Evolutionary conservation across 1,140 invertebrate species (phyloP).

Genomic region (Drosophila sechellia): DNA sequence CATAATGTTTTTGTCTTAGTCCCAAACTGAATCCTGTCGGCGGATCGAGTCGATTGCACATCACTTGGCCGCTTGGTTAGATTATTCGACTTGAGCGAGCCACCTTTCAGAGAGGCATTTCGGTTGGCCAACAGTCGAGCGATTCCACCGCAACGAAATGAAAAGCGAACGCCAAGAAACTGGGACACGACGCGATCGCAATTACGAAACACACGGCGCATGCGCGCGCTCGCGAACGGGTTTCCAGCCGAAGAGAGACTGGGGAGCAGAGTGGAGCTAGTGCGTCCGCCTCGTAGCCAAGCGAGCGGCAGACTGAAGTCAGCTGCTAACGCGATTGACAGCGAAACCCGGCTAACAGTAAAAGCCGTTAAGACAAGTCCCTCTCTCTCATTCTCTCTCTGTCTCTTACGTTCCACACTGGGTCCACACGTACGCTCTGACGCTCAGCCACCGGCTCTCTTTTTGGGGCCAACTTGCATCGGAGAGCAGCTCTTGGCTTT

Average conservation of each 20-base stretch:
- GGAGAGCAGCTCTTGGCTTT: slow-evolving; percentile 43
- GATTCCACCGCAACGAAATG: slow-evolving; percentile 60
- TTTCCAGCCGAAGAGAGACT: slow-evolving; percentile 35
- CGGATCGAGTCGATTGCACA: slow-evolving; percentile 59
- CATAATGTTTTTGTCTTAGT: slow-evolving; percentile 69
- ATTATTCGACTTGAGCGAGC: slow-evolving; percentile 32
- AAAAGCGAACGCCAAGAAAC: slow-evolving; percentile 74
- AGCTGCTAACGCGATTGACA: slow-evolving; percentile 46
- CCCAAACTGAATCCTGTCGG: slow-evolving; percentile 40
- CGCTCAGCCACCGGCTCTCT: slow-evolving; percentile 11
- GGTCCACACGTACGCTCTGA: not conserved
- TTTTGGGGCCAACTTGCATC: slow-evolving; percentile 50
- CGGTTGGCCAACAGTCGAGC: slow-evolving; percentile 35
- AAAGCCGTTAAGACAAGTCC: slow-evolving; percentile 55
- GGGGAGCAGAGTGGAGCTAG: slow-evolving; percentile 22
- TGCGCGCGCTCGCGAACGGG: slow-evolving; percentile 60
- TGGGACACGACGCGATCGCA: slow-evolving; percentile 62
- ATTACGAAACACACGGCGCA: slow-evolving; percentile 79
- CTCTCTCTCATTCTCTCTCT: not conserved
- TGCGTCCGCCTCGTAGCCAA: slow-evolving; percentile 74
- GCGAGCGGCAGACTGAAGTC: slow-evolving; percentile 80
- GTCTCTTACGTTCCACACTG: slow-evolving; percentile 4
- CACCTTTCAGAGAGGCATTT: slow-evolving; percentile 65
- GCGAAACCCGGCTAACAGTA: slow-evolving; percentile 64
- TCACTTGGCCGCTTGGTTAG: slow-evolving; percentile 69